These are phyloP conservation scores for Phoeniculus purpureus DNA, from an alignment of 2,797 vertebrate genomes.

Conservation along the genomic window DNA sequence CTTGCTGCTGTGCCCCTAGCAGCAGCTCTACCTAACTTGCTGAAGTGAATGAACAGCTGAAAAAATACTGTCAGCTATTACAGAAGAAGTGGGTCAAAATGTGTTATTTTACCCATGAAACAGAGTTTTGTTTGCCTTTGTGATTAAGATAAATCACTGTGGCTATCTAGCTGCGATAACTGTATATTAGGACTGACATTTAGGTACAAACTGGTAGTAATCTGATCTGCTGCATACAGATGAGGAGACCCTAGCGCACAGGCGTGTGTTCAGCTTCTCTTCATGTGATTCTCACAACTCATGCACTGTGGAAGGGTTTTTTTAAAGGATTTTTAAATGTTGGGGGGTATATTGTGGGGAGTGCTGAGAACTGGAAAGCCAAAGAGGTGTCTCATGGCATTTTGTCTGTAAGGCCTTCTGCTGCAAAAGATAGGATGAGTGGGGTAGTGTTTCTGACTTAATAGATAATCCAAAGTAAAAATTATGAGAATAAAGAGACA, in stretches of 20 bases:
- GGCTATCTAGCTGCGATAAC: neutral
- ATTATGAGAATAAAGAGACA: neutral
- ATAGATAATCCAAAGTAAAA: neutral
- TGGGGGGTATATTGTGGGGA: neutral
- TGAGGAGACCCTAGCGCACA: neutral
- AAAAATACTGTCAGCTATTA: neutral
- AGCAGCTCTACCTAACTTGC: neutral
- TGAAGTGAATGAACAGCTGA: neutral
- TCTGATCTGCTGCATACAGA: neutral
- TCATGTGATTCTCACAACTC: neutral
- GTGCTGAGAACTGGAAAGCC: neutral
- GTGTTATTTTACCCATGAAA: neutral
- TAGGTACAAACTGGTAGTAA: neutral
- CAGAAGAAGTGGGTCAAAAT: neutral
- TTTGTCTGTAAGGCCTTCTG: neutral
- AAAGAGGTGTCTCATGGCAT: neutral
- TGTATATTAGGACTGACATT: neutral
- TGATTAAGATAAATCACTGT: neutral
- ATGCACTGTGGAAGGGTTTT: neutral
- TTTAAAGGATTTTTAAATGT: neutral
- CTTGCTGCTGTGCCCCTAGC: neutral
- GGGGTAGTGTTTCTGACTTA: neutral
- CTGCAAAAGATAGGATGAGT: slow-evolving; percentile 2
- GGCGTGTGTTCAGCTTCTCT: slow-evolving; percentile 3
- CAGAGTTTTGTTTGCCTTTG: neutral